Evolutionary conservation across 2,888 invertebrate genomes (phyloP).

Genomic region (Lypha dubia): DNA sequence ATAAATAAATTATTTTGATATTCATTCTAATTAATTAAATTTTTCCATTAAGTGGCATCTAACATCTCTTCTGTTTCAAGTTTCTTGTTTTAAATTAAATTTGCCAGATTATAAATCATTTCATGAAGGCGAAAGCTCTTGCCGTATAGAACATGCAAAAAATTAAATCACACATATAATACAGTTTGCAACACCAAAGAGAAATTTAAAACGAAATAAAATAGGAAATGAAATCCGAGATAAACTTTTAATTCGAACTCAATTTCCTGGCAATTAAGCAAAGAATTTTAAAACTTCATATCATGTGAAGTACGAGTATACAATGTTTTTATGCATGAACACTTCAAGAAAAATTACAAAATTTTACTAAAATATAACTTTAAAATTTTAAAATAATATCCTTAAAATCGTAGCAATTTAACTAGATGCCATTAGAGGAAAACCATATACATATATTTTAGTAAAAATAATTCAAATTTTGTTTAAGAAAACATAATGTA

Average conservation of each 20-base stretch:
- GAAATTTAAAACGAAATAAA: not conserved
- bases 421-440: constrained; percentile 12
- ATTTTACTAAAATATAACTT: not conserved
- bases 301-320: no score
- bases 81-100: not conserved
- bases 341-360: not conserved
- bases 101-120: not conserved
- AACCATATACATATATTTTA: constrained; percentile 18
- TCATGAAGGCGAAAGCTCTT: not conserved
- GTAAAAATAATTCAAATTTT: constrained; percentile 10
- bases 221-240: constrained; percentile 8
- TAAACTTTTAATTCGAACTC: not conserved
- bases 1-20: no score
- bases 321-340: not conserved
- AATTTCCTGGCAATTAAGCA: constrained; percentile 18
- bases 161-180: no score
- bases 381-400: not conserved
- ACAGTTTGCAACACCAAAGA: not conserved
- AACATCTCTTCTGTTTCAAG: not conserved
- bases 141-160: not conserved
- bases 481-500: not conserved
- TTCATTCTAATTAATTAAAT: no score
- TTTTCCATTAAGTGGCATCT: not conserved
- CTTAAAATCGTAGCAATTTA: constrained; percentile 6
- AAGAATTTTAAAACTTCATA: not conserved